Evolutionary conservation across 2,888 invertebrate genomes (phyloP).

Genomic region (Heliconius ismenius): DNA sequence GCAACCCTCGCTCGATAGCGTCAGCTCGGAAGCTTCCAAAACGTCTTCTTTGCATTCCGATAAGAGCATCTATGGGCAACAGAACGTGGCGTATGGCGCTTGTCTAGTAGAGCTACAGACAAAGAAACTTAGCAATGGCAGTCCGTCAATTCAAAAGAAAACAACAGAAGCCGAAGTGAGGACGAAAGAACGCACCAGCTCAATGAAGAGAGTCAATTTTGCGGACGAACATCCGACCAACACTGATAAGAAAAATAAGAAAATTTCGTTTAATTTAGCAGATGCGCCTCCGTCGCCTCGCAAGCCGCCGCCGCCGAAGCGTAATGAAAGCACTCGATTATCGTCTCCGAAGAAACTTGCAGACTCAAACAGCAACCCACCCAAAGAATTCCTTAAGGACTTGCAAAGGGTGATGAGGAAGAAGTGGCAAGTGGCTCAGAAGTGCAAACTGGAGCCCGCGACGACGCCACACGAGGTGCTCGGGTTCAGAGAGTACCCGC

Average conservation of each 20-base stretch:
- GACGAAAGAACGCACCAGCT: slow-evolving; percentile 49
- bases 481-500: slow-evolving; percentile 92
- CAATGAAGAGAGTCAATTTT: slow-evolving; percentile 82
- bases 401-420: slow-evolving; percentile 95
- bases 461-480: slow-evolving; percentile 95
- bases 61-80: slow-evolving; percentile 65
- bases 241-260: slow-evolving; percentile 82
- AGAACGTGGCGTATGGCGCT: slow-evolving; percentile 72
- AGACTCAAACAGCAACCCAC: slow-evolving; percentile 87
- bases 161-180: slow-evolving; percentile 64
- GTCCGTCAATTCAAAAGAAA: slow-evolving; percentile 65
- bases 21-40: slow-evolving; percentile 76
- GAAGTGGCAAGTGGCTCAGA: slow-evolving; percentile 96
- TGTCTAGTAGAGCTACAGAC: slow-evolving; percentile 82
- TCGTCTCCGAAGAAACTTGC: slow-evolving; percentile 89
- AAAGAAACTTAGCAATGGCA: slow-evolving; percentile 72
- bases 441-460: slow-evolving; percentile 92
- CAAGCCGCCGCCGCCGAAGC: slow-evolving; percentile 88
- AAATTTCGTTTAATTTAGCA: slow-evolving; percentile 84
- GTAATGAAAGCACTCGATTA: slow-evolving; percentile 87
- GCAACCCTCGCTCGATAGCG: slow-evolving; percentile 82
- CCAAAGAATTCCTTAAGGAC: slow-evolving; percentile 92
- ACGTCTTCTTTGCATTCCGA: slow-evolving; percentile 73
- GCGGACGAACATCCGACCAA: slow-evolving; percentile 81
- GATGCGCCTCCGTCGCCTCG: slow-evolving; percentile 83